Percentiles rank a stretch among this genome's conserved stretches.
These are phyloP conservation scores for Potamarius usumacintae DNA, from an alignment of 2,113 vertebrate genomes.

Conservation along the genomic window DNA sequence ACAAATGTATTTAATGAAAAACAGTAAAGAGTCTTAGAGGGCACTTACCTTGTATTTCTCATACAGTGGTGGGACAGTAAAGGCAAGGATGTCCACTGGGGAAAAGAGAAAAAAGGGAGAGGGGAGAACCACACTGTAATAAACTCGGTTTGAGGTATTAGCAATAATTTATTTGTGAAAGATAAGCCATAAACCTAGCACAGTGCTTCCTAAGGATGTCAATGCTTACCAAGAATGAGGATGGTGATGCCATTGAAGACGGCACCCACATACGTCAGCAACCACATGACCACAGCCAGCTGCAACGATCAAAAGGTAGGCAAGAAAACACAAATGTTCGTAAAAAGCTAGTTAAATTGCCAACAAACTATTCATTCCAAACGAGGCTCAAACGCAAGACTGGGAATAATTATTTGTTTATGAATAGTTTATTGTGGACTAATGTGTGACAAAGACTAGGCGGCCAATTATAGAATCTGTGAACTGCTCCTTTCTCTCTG, in stretches of 20 bases:
- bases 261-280: slow-evolving; percentile 88
- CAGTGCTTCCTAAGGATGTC: neutral
- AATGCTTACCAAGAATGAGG: slow-evolving; percentile 85
- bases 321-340: neutral
- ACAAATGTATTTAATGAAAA: neutral
- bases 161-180: neutral
- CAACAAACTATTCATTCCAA: neutral
- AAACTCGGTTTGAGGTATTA: neutral
- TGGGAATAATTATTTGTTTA: neutral
- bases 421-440: slow-evolving; percentile 17
- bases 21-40: neutral
- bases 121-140: neutral
- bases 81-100: slow-evolving; percentile 81
- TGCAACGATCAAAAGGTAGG: slow-evolving; percentile 54
- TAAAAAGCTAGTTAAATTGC: neutral
- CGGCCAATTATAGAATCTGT: slow-evolving; percentile 19
- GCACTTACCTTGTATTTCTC: slow-evolving; percentile 90
- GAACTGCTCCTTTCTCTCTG: neutral
- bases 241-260: slow-evolving; percentile 92
- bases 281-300: slow-evolving; percentile 91
- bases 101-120: neutral
- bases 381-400: neutral
- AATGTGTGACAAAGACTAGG: neutral
- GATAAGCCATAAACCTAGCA: neutral
- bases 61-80: slow-evolving; percentile 82